Evolutionary conservation across 2,888 invertebrate genomes (phyloP).

Genomic region (Eumerus sabulonum): DNA sequence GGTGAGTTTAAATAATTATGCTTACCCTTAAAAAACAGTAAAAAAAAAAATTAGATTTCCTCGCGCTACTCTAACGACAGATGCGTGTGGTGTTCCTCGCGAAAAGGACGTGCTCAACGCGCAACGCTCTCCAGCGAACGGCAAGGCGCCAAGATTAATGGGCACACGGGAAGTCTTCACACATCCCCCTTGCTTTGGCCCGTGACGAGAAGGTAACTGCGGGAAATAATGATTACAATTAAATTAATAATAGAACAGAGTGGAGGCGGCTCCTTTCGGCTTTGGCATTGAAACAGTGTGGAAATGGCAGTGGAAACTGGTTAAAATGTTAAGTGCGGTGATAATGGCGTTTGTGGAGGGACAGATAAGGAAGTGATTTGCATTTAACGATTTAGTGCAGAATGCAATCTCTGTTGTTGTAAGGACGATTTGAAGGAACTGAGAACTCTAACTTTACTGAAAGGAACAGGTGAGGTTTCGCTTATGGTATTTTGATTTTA

Average conservation of each 20-base stretch:
- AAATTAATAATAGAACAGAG: constrained; percentile 51
- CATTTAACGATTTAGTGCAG: neutral
- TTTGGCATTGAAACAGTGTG: neutral
- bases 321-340: too few species aligned
- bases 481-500: too few species aligned
- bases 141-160: neutral
- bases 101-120: neutral
- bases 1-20: constrained; percentile 49
- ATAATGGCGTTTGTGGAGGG: neutral
- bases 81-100: too few species aligned
- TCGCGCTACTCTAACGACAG: too few species aligned
- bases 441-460: too few species aligned
- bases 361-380: constrained; percentile 5
- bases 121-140: constrained; percentile 1
- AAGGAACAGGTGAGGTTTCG: too few species aligned
- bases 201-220: neutral
- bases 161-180: neutral
- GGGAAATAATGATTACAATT: constrained; percentile 37
- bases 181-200: too few species aligned
- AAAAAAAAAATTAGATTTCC: too few species aligned
- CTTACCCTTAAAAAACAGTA: constrained; percentile 18
- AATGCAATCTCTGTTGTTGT: constrained; percentile 7
- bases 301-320: neutral
- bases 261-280: neutral
- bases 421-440: constrained; percentile 14